These are phyloP conservation scores for Myrmophylax atrothorax DNA, from an alignment of 2,113 vertebrate genomes.

Conservation along the genomic window DNA sequence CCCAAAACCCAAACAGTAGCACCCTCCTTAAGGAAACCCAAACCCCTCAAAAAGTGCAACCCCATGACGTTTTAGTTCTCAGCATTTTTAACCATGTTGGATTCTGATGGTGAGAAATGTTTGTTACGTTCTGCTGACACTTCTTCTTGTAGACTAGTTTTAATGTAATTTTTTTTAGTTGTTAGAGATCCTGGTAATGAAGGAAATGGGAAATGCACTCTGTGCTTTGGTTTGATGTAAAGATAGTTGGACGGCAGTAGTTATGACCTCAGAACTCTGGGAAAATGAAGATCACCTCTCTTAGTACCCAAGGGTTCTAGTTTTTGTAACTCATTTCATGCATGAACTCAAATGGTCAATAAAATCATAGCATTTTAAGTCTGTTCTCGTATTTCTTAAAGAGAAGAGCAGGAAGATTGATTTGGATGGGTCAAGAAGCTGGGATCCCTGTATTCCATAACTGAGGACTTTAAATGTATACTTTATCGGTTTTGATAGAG, in stretches of 20 bases:
- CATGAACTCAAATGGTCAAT: neutral
- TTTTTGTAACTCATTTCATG: neutral
- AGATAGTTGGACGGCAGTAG: neutral
- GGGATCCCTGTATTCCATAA: neutral
- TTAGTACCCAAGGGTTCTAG: neutral
- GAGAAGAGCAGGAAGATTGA: neutral
- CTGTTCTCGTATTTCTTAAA: neutral
- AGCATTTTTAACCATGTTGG: neutral
- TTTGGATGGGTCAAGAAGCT: neutral
- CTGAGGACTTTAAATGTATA: neutral
- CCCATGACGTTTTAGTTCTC: neutral
- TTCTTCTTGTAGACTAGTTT: neutral
- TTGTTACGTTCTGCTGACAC: neutral
- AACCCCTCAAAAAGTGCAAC: too few relatives aligned
- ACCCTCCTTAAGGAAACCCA: neutral
- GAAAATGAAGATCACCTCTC: neutral
- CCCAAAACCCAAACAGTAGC: too few relatives aligned
- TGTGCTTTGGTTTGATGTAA: neutral
- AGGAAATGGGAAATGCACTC: neutral
- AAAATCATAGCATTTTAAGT: neutral
- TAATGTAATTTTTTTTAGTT: neutral
- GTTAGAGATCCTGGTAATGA: neutral
- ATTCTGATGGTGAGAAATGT: neutral
- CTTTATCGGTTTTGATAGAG: neutral
- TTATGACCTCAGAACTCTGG: neutral